These are phyloP conservation scores for Numenius phaeopus DNA, from an alignment of 2,797 vertebrate genomes.

Conservation along the genomic window DNA sequence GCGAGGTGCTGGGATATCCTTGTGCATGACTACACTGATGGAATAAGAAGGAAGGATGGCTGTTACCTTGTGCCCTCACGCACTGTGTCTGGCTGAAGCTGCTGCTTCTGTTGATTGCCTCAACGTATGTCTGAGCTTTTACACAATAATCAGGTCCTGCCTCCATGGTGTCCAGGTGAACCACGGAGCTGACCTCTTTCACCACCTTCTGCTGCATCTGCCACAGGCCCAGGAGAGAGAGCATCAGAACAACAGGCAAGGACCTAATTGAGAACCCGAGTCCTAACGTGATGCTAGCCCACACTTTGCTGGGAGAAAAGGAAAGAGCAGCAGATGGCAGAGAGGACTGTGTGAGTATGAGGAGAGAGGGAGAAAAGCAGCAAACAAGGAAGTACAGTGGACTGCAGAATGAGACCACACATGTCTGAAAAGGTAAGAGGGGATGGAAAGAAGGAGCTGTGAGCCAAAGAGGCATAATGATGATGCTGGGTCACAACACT, in stretches of 20 bases:
- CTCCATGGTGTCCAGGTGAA: constrained; percentile 74
- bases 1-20: not conserved
- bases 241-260: not conserved
- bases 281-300: too few relatives aligned
- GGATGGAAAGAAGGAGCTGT: not conserved
- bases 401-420: not conserved
- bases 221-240: not conserved
- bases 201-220: constrained; percentile 68
- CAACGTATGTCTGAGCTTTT: constrained; percentile 70
- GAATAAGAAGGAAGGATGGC: not conserved
- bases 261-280: not conserved
- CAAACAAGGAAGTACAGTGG: not conserved
- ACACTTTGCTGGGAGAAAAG: not conserved
- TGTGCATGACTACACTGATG: not conserved
- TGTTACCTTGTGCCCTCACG: constrained; percentile 72
- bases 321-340: not conserved
- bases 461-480: not conserved
- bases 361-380: not conserved
- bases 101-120: constrained; percentile 74
- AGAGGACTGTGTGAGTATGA: not conserved
- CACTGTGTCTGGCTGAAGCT: constrained; percentile 75
- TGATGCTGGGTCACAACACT: not conserved
- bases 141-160: constrained; percentile 74
- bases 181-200: not conserved
- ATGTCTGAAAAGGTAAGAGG: not conserved